phyloP scores from a whole-genome alignment of 2,888 invertebrate species.

The Himalopsyche kuldschensis region DNA sequence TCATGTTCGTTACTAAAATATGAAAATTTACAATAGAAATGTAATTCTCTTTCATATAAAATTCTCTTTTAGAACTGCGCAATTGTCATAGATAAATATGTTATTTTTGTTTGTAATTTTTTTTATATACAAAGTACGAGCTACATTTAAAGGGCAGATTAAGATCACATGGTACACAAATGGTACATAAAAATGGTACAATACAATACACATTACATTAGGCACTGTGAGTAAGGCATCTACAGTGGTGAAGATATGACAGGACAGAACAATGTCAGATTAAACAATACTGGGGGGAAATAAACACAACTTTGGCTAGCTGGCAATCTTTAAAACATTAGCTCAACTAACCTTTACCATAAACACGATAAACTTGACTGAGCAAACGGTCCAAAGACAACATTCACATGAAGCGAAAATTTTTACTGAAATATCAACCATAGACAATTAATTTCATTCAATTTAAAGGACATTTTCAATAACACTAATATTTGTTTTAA shows the following conservation, averaged over 20 bases:
- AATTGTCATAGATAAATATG: conserved; percentile 30
- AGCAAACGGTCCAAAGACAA: no score
- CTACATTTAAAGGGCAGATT: conserved; percentile 40
- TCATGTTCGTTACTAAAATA: conserved; percentile 27
- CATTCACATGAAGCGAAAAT: no score
- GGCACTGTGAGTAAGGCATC: conserved; percentile 86
- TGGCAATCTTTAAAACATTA: neutral
- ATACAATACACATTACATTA: conserved; percentile 58
- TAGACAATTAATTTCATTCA: no score
- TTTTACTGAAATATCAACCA: no score
- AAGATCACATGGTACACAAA: conserved; percentile 41
- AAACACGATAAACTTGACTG: neutral
- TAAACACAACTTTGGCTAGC: neutral
- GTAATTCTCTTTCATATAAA: conserved; percentile 23
- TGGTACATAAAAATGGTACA: conserved; percentile 40
- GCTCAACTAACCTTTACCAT: neutral
- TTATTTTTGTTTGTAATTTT: conserved; percentile 39
- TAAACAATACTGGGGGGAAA: neutral
- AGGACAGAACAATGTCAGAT: conserved; percentile 42
- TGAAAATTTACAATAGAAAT: conserved; percentile 22
- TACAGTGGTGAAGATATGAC: conserved; percentile 72
- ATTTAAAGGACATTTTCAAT: no score
- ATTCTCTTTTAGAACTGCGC: conserved; percentile 28
- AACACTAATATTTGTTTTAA: no score
- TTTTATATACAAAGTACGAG: conserved; percentile 36